Evolutionary conservation across 2,797 vertebrate genomes (phyloP), one percentile per base, ranked within the genome.

Genomic region (Miichthys miiuy): DNA sequence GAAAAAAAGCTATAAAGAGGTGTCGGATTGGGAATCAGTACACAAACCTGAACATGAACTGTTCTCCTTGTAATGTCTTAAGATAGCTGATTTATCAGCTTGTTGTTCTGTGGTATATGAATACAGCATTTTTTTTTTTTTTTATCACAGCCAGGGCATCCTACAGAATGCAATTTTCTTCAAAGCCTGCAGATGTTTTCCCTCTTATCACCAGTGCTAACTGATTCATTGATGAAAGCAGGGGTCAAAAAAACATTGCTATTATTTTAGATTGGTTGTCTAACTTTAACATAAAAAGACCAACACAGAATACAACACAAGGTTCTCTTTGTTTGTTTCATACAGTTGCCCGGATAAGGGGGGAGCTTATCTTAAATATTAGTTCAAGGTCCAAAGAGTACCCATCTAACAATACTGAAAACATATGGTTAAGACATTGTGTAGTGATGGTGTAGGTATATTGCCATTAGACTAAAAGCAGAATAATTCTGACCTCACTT

Each of bases 121-220:
- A 75, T 73, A 38, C 6, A 79, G 55, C 74, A 47, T 73, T 77
- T 88, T 70, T 34, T 34, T 34, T 5, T 30, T 30, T 30, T 30
- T 75, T 70, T 75, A 67, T 85, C 79, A 47, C 47, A 68, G 5
- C 57, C 8, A 41, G 17, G 62, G 65, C 25, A 68, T 80, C 69
- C 77, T 21, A 8, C 42, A 55, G 42, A 83, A 87, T 56, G 65
- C 42, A 72, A 55, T 86, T 80, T 78, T 82, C 69, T 80, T 75
- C 62, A 62, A 68, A 83, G 30, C 72, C 27, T 42, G 71, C 41
- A 72, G 34, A 73, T 78, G 68, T 72, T 78, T 87, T 63, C 41
- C 54, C 62, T 78, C 58, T 86, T 78, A 79, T 84, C 74, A 48
- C 34, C 66, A 60, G 51, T 44, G 67, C 51, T 30, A 77, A 87